Base-by-base conservation (phyloP, 2,797 vertebrate species). In the Miichthys miiuy region DNA sequence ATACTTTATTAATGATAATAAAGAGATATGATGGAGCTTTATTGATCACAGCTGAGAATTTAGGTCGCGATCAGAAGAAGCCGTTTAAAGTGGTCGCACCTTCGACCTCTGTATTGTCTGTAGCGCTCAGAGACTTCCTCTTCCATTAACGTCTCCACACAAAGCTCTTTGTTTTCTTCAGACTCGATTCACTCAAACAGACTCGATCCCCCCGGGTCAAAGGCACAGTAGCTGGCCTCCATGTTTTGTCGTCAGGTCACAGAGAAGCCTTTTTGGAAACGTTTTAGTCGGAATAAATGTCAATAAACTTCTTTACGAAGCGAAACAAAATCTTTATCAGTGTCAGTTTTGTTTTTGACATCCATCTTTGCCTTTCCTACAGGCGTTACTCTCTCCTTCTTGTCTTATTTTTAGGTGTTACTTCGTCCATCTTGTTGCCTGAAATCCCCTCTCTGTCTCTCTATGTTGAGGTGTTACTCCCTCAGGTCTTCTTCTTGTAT, bases 81-180 rank as follows among this genome's bases (percentile, higher is more conserved):
- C 42, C 1, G 23, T 58, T 44, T 70, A 20, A 38, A 69, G 23
- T 0, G 4, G 41, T 58, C 23, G 17, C 70, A 64, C 74, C 66
- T 72, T 64, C 4, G 3, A 46, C 67, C 70, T 75, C 34, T 11
- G 30, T 17, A 54, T 87, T 87, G 81, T 87, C 60, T 34, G 6
- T 12, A 16, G 50, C 48, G 6, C 44, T 52, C 46, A 27, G 14
- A 83, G 42, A 66, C 67, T 78, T 88, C 85, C 61, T 75, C 64
- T 72, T 71, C 77, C 63, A 77, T 89, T 81, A 88, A 42, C 9
- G 68, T 91, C 84, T 82, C 21, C 12, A 1, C 46, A 72, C 79
- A 81, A 74, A 68, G 51, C 79, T 65, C 79, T 86, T 81, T 86
- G 81, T 87, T 42, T 75, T n/a, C 68, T 10, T 27, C 57, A 75